Evolutionary conservation across 2,888 invertebrate species (phyloP).

Genomic region (Megastigmus dorsalis): DNA sequence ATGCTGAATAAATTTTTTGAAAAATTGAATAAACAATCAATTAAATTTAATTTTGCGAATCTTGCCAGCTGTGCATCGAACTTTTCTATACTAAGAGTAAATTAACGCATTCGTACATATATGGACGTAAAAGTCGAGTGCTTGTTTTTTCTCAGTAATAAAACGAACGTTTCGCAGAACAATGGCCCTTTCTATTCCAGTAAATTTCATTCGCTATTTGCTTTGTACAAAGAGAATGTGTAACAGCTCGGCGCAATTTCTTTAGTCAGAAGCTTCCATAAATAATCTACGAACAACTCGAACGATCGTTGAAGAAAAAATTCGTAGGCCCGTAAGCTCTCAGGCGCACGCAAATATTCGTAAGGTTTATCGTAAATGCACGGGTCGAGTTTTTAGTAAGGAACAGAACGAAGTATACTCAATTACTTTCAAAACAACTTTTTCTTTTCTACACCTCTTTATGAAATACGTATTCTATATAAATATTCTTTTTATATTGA

Average conservation of each 20-base stretch:
- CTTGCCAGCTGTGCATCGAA: too few relatives aligned
- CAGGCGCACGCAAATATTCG: constrained; percentile 62
- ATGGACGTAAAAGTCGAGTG: not conserved
- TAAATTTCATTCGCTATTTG: not conserved
- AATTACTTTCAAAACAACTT: constrained; percentile 22
- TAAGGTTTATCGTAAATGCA: constrained; percentile 44
- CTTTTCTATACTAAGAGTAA: not conserved
- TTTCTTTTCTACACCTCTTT: too few relatives aligned
- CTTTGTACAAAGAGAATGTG: constrained; percentile 18
- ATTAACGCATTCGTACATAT: not conserved
- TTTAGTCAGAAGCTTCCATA: not conserved
- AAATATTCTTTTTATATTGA: not conserved
- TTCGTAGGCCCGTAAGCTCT: constrained; percentile 66
- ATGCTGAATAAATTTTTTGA: too few relatives aligned
- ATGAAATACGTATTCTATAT: not conserved
- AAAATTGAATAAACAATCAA: too few relatives aligned
- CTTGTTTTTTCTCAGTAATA: not conserved
- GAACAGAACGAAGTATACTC: constrained; percentile 14
- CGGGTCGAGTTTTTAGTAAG: constrained; percentile 11
- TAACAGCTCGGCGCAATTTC: not conserved
- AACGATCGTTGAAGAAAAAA: not conserved
- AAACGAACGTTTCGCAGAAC: not conserved
- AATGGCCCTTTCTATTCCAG: not conserved
- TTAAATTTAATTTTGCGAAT: too few relatives aligned
- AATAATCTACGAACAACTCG: not conserved